A percentile compares a stretch with the other conserved stretches of the same genome.
These are phyloP conservation scores for Mastomys natalensis DNA, from an alignment of 2,113 vertebrate species.

Conservation along the genomic window DNA sequence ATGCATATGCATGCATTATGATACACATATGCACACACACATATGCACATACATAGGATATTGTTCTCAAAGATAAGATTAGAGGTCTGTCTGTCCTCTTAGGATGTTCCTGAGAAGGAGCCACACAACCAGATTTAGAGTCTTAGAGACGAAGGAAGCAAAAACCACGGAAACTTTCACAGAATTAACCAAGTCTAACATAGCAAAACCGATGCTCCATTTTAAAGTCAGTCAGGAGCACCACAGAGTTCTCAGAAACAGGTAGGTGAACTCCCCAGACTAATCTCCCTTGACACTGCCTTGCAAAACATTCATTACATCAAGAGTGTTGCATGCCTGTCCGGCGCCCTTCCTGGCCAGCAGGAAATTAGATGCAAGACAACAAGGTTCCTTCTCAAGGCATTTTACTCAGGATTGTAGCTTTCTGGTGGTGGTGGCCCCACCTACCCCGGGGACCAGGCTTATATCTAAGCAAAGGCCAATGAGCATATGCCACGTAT, in stretches of 20 bases:
- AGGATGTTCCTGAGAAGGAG: neutral
- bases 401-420: no score
- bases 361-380: no score
- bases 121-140: neutral
- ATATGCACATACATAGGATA: neutral
- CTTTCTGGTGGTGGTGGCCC: no score
- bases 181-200: neutral
- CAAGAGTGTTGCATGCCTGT: fast-evolving
- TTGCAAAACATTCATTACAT: neutral
- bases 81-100: neutral
- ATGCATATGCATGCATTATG: neutral
- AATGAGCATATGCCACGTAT: no score
- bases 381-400: no score
- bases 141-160: neutral
- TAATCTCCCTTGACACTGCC: neutral
- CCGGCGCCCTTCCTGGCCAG: no score
- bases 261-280: neutral
- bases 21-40: neutral
- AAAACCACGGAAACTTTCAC: neutral
- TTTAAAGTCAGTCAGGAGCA: neutral
- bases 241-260: neutral
- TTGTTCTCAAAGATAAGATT: neutral
- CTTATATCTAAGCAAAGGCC: no score
- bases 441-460: no score
- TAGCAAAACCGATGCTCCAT: neutral